These are phyloP conservation scores for Pogonophryne albipinna DNA, from an alignment of 2,797 vertebrate genomes.

Conservation along the genomic window DNA sequence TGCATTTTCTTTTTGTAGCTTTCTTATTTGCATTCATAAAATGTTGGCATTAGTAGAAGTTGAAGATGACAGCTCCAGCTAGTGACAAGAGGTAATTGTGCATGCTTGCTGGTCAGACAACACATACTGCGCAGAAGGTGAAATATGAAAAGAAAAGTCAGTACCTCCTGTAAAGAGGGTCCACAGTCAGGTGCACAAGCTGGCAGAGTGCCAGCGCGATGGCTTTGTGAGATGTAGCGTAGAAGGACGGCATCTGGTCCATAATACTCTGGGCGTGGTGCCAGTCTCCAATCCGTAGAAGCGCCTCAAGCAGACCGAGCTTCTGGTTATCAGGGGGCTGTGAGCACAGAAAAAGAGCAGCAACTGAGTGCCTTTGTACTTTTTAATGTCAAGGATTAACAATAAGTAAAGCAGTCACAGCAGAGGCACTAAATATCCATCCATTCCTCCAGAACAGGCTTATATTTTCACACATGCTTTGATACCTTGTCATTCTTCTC, in stretches of 20 bases:
- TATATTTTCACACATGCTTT: background rate
- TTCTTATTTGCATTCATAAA: background rate
- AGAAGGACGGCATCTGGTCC: constrained; percentile 98
- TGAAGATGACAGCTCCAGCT: constrained; percentile 3
- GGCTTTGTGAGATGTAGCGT: constrained; percentile 94
- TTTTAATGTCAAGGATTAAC: constrained; percentile 14
- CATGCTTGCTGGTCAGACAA: constrained; percentile 3
- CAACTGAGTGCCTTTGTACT: constrained; percentile 5
- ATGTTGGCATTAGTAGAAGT: background rate
- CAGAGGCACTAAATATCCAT: constrained; percentile 1
- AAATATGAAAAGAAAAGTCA: constrained; percentile 23
- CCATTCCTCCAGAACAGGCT: background rate
- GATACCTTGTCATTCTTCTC: constrained; percentile 96
- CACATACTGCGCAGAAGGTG: constrained; percentile 22
- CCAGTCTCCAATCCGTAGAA: constrained; percentile 97
- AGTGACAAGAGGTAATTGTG: background rate
- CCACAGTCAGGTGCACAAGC: constrained; percentile 94
- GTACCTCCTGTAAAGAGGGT: constrained; percentile 97
- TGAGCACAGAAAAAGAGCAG: constrained; percentile 29
- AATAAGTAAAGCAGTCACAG: background rate
- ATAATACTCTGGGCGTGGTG: constrained; percentile 97
- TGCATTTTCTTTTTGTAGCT: background rate
- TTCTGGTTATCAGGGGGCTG: constrained; percentile 98
- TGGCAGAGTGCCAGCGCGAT: constrained; percentile 96
- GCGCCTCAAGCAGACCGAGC: constrained; percentile 95